Conservation (phyloP, 2,113 vertebrate genomes). For the Hydropotes inermis region DNA sequence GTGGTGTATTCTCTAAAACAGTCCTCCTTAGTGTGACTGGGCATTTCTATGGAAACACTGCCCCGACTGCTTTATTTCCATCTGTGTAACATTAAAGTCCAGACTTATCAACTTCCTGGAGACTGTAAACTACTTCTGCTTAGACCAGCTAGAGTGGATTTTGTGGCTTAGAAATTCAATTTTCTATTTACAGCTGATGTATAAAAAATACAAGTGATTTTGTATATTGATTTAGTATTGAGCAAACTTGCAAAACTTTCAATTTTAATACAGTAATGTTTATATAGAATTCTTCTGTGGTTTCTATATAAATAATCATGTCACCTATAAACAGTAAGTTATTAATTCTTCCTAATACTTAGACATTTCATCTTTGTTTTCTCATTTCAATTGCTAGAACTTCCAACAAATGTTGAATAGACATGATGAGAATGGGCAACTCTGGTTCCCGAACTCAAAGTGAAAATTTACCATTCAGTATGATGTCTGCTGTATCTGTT, state of each 20-base stretch:
- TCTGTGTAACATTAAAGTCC: not conserved
- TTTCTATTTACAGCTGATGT: not conserved
- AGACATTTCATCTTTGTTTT: not conserved
- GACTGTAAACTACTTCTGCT: not conserved
- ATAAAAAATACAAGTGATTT: not conserved
- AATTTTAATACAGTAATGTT: not conserved
- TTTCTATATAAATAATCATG: not conserved
- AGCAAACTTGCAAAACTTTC: not conserved
- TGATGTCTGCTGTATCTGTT: not conserved
- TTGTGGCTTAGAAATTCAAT: not conserved
- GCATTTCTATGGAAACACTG: not conserved
- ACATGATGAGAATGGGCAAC: not conserved
- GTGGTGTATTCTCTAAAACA: not conserved
- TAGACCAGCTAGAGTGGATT: not conserved
- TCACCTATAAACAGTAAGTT: not conserved
- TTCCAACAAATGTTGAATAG: not conserved
- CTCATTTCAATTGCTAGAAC: not conserved
- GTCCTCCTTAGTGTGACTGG: not conserved
- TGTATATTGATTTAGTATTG: not conserved
- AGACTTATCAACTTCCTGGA: not conserved
- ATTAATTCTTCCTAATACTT: not conserved
- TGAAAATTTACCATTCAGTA: not conserved
- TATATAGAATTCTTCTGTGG: not conserved
- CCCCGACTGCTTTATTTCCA: not conserved
- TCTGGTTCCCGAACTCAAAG: not conserved